Base-by-base conservation (phyloP, 2,113 vertebrate species). In the Rhizomys pruinosus region DNA sequence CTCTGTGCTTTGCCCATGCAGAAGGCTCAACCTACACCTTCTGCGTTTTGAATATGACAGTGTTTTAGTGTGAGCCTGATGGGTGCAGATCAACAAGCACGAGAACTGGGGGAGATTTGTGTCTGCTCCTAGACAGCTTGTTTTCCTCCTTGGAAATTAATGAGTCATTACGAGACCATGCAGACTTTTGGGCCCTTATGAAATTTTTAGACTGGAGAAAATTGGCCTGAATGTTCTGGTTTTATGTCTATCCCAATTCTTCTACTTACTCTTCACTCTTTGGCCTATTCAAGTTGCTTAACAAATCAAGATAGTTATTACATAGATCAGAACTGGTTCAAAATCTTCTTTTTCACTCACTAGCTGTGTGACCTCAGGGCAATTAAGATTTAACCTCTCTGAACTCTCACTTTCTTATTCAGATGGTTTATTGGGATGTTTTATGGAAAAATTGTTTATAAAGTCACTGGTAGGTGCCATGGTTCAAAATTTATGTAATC, bases 111-210 rank as follows among this genome's bases (percentile, higher is more conserved):
- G 10, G 52, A 89, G 95, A 95, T 92, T 95, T 96, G 93, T 95
- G 74, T 96, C 90, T 96, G 64, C 74, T 39, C 11, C n/a, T 84
- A 55, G 57, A n/a, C 16, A 20, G 27, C 74, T 77, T 95, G 44
- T n/a, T 96, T 96, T 96, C 86, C 66, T 96, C 71, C 82, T 69
- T 93, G 94, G 77, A 96, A 93, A 96, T 86, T 95, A 97, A 96
- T 87, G 95, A 92, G 86, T 89, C 86, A 80, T 92, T 97, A 66
- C 86, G 74, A 96, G 94, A 86, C 74, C 74, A 68, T 74, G 69
- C 27, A 89, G 89, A 81, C 94, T 42, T 77, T 63, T 22, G n/a
- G 79, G 78, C 44, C 95, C 79, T 55, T n/a, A 47, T 57, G 76
- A n/a, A n/a, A n/a, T n/a, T 91, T 92, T 91, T 84, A 89, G 87